Conservation (phyloP, 2,797 vertebrate genomes). For the Trachurus trachurus region DNA sequence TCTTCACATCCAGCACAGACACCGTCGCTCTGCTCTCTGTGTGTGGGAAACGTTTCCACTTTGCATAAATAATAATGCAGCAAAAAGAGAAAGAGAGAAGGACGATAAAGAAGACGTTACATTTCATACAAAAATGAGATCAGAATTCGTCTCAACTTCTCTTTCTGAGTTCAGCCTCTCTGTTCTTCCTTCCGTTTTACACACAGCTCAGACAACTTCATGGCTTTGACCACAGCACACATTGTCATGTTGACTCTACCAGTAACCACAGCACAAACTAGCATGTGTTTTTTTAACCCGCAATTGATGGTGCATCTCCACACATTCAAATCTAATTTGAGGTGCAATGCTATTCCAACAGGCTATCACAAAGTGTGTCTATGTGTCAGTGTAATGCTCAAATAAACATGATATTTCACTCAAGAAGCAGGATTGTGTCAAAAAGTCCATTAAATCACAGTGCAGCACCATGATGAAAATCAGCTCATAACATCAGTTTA, state of each 20-base stretch:
- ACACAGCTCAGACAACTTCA: neutral
- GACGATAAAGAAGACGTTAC: neutral
- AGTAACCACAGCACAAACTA: neutral
- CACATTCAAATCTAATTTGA: too few species aligned
- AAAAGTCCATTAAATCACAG: too few species aligned
- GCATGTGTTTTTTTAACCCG: neutral
- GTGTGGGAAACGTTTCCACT: neutral
- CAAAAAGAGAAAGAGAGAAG: neutral
- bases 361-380: too few species aligned
- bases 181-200: neutral
- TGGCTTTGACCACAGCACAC: neutral
- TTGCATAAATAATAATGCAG: neutral
- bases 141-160: neutral
- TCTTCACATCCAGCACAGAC: neutral
- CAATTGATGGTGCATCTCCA: too few species aligned
- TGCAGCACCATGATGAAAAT: neutral
- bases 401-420: too few species aligned
- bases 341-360: too few species aligned
- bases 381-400: too few species aligned
- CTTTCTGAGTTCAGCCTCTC: neutral
- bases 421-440: too few species aligned
- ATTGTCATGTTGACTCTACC: neutral
- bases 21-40: neutral
- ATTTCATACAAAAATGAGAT: neutral
- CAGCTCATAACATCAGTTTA: neutral